Conservation (phyloP, 2,113 vertebrate species). For the Periophthalmodon schlosseri region DNA sequence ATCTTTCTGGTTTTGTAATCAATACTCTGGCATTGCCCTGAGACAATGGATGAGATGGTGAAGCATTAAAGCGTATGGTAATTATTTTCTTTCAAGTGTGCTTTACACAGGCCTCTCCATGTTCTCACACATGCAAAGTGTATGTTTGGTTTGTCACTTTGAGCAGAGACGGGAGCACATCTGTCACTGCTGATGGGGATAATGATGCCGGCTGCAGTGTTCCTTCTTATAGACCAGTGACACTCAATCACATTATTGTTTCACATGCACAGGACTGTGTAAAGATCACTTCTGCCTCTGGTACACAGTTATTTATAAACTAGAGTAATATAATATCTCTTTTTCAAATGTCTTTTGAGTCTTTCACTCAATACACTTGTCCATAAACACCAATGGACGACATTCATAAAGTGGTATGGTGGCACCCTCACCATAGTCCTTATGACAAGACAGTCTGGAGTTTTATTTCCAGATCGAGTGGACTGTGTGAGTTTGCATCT, state of each 20-base stretch:
- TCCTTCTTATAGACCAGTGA: slow-evolving; percentile 31
- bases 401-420: too few relatives aligned
- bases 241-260: slow-evolving; percentile 16
- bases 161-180: slow-evolving; percentile 23
- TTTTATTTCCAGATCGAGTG: too few relatives aligned
- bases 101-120: slow-evolving; percentile 18
- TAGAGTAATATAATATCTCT: neutral
- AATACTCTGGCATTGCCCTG: neutral
- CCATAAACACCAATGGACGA: too few relatives aligned
- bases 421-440: too few relatives aligned
- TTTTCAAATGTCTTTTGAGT: too few relatives aligned
- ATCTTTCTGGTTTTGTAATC: slow-evolving; percentile 28
- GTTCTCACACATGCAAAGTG: slow-evolving; percentile 9
- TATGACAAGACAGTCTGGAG: too few relatives aligned
- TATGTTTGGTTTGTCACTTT: slow-evolving; percentile 22
- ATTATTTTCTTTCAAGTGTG: slow-evolving; percentile 9
- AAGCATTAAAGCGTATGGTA: slow-evolving; percentile 2
- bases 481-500: too few relatives aligned
- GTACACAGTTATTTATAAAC: neutral
- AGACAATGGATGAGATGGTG: slow-evolving; percentile 17
- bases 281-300: neutral
- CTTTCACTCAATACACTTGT: too few relatives aligned
- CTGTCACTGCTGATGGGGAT: slow-evolving; percentile 37
- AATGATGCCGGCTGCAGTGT: slow-evolving; percentile 38
- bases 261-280: neutral